Base-by-base conservation (phyloP, 2,113 vertebrate genomes). In the Lipophrys pholis region DNA sequence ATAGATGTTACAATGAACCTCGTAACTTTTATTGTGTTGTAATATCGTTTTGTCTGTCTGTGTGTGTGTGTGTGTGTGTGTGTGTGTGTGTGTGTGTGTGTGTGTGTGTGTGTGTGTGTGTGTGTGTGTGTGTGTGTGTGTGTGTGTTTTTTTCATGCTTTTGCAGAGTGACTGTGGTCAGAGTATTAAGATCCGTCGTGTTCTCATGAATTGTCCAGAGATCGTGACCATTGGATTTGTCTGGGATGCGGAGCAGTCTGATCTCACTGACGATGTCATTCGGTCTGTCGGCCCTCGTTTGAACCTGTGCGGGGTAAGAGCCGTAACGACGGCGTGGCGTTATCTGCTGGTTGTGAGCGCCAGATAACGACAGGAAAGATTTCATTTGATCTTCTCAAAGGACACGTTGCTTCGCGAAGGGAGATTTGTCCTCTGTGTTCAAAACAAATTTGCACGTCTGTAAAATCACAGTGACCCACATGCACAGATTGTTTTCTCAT, bases 121-220 rank as follows among this genome's bases (percentile, higher is more conserved):
- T 4, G 21, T 30, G 21, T 30, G 21, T 4, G 21, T 30, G 21
- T 30, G 21, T 4, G 21, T 30, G 21, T 30, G 21, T 30, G 21
- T 30, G 21, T 4, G 4, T 30, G 21, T 30, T 2, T 30, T 30
- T 30, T 30, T 30, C 21, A 30, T 30, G 21, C 21, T 30, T 76
- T 66, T 79, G 6, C 88, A 99, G 98, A 98, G 97, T 75, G 95
- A 98, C 84, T 99, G 98, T 91, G 98, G 98, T 69, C 97, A 98
- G 80, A 98, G 95, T 83, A 97, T 99, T 85, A 98, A 97, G 94
- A 97, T 99, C 30, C 95, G 96, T 3, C 95, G 96, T 11, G 97
- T 99, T 70, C 94, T 99, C 61, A 97, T 99, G 97, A 99, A 99
- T 86, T 97, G 96, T 66, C 98, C 98, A 0, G 97, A 99, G 92